Percentiles rank a stretch among this genome's conserved stretches.
phyloP scores from a whole-genome alignment of 2,888 invertebrate species.

The Troglohyphantes excavatus region DNA sequence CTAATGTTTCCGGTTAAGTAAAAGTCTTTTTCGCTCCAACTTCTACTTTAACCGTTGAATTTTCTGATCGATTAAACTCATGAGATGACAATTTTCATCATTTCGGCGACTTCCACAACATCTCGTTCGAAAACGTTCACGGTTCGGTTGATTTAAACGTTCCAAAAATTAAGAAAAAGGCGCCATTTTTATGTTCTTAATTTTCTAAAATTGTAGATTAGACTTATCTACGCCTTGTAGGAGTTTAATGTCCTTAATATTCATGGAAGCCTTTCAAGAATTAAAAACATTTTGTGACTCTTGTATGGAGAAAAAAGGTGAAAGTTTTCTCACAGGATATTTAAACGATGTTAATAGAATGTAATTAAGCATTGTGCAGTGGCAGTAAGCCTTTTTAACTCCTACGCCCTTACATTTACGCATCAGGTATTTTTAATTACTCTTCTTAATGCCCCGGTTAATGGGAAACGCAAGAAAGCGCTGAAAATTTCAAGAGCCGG shows the following conservation, averaged over 20 bases:
- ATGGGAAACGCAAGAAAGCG: slow-evolving; percentile 69
- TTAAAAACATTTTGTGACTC: slow-evolving; percentile 44
- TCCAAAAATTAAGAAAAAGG: slow-evolving; percentile 39
- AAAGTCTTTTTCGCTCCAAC: slow-evolving; percentile 49
- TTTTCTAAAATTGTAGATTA: slow-evolving; percentile 55
- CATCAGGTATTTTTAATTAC: slow-evolving; percentile 73
- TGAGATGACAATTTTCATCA: slow-evolving; percentile 71
- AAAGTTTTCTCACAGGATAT: slow-evolving; percentile 55
- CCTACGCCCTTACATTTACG: slow-evolving; percentile 64
- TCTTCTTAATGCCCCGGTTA: slow-evolving; percentile 60
- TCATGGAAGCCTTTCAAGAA: slow-evolving; percentile 29
- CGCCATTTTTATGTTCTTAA: slow-evolving; percentile 51
- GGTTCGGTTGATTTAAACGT: slow-evolving; percentile 43
- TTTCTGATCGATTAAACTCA: slow-evolving; percentile 67
- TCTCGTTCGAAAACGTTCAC: slow-evolving; percentile 31
- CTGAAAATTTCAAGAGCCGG: slow-evolving; percentile 53
- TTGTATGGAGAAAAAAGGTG: slow-evolving; percentile 27
- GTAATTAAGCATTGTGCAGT: slow-evolving; percentile 68
- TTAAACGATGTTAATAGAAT: slow-evolving; percentile 75
- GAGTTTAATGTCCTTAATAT: slow-evolving; percentile 50
- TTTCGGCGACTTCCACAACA: slow-evolving; percentile 51
- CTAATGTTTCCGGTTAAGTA: slow-evolving; percentile 67
- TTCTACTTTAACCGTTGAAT: slow-evolving; percentile 60
- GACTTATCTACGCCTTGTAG: slow-evolving; percentile 48
- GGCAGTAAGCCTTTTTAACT: slow-evolving; percentile 54